Conservation (phyloP, 2,888 invertebrate species). For the Agonopterix heracliana region DNA sequence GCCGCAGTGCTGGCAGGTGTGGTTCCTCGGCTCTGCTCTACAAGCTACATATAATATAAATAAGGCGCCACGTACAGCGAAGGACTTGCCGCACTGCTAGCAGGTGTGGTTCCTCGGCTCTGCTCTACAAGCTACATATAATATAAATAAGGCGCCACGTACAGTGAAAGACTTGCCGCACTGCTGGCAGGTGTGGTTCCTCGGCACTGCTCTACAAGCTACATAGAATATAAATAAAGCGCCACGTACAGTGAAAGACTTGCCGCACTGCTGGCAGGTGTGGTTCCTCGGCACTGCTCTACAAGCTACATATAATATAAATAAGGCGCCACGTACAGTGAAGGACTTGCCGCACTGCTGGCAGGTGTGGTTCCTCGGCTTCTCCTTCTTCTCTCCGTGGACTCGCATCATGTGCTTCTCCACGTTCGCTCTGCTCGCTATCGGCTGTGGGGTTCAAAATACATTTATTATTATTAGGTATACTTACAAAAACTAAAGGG, state of each 20-base stretch:
- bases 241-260: slow-evolving; percentile 55
- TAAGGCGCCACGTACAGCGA: slow-evolving; percentile 58
- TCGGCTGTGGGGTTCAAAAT: slow-evolving; percentile 55
- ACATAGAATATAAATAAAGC: no score
- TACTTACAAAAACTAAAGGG: background rate
- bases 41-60: no score
- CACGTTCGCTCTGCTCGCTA: slow-evolving; percentile 59
- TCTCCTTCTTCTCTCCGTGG: slow-evolving; percentile 58
- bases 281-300: slow-evolving; percentile 62
- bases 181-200: slow-evolving; percentile 52
- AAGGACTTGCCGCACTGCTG: slow-evolving; percentile 54
- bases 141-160: no score
- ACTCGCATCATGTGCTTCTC: slow-evolving; percentile 62
- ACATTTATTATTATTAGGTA: no score
- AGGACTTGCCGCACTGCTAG: slow-evolving; percentile 50
- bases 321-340: slow-evolving; percentile 54
- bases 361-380: slow-evolving; percentile 57
- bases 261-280: slow-evolving; percentile 52
- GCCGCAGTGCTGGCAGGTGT: slow-evolving; percentile 53
- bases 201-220: no score
- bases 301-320: no score
- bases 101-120: slow-evolving; percentile 60
- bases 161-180: slow-evolving; percentile 41
- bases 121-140: no score
- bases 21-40: slow-evolving; percentile 58